Evolutionary conservation across 2,797 vertebrate species (phyloP), one percentile per base, ranked within the genome.

Genomic region (Eospalax fontanierii): DNA sequence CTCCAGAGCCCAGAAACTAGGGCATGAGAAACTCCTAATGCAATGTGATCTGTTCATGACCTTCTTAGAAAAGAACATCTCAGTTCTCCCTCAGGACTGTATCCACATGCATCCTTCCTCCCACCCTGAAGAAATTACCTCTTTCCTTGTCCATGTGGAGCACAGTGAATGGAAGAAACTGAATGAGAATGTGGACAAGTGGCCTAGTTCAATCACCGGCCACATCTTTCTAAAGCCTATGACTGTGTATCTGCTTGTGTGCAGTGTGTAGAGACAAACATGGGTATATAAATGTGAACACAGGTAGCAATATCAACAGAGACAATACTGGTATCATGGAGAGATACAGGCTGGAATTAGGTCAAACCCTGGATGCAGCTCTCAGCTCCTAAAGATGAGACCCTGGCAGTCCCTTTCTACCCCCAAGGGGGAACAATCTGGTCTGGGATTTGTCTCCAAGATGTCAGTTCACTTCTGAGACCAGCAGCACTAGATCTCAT

Each of bases 381-480:
- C 98, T 97, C 96, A 94, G 87, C 95, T 95, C 90, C 96, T 92
- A 96, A 97, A 97, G 95, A 87, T 83, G 96, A 97, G 95, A 98
- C 97, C 95, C 97, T 98, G 98, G 98, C 98, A 97, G 94, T 97
- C 96, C 90, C 95, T 93, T 96, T 95, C 95, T 95, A 79, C 97
- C 98, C 97, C 98, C 98, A 94, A 97, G 97, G 97, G 97, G 95
- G 94, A 94, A 43, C 70, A 97, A 98, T 98, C 98, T 99, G 98
- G 96, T 95, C 91, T 89, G 54, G 96, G 98, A 98, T 98, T 98
- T 98, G 98, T 92, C 96, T 94, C 68, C 90, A 73, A 54, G 70
- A 94, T 65, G 79, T 85, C n/a, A 96, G 95, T 97, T 85, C 94
- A 95, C 91, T 96, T 84, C 97, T 71, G 88, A 97, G 97, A 95